Base-by-base conservation (phyloP, 2,888 invertebrate genomes). In the Chrysopilus asiliformis region DNA sequence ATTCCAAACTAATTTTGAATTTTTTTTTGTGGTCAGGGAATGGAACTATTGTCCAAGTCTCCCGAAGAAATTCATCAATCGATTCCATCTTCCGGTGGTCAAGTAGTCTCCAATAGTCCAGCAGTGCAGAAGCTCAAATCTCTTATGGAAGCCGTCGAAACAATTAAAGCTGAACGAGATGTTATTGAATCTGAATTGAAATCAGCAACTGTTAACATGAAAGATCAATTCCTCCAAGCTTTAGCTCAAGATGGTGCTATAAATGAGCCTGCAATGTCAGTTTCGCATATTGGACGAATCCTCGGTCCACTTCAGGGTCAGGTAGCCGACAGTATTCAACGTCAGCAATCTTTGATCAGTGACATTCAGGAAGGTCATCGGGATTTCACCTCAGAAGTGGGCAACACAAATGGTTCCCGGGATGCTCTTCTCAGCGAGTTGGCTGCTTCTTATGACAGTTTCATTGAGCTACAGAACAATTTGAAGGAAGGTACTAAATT, bases 401-500 rank as follows among this genome's bases (percentile, higher is more conserved):
- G 80, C 18, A 74, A 68, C 33, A 68, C 74, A 43, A 70, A 72
- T 39, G 68, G 71, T 36, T 67, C 69, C 18, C 72, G 93, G 30
- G 93, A 93, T 56, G 67, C 70, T 13, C 75, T 84, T 54, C 73
- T 94, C 57, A 79, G 82, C 57, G 79, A 82, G 50, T 68, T 98
- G 46, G 90, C 91, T 17, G 74, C 83, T 28, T 93, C 93, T 30
- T 82, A 85, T 62, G 95, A 98, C 67, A 82, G 84, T 47, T 97
- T 80, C 67, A 80, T 79, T 55, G 91, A 95, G 61, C 70, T 98
- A 45, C 79, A 81, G 50, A 79, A 74, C 54, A 94, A 98, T 68
- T 72, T 98, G 44, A 76, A 80, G 53, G 98, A 98, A 66, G 98
- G 98, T 45, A 83, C 84, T 40, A 95, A 95, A 69, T 95, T 95